Conservation (phyloP, 2,797 vertebrate genomes). For the Macrochelys suwanniensis region DNA sequence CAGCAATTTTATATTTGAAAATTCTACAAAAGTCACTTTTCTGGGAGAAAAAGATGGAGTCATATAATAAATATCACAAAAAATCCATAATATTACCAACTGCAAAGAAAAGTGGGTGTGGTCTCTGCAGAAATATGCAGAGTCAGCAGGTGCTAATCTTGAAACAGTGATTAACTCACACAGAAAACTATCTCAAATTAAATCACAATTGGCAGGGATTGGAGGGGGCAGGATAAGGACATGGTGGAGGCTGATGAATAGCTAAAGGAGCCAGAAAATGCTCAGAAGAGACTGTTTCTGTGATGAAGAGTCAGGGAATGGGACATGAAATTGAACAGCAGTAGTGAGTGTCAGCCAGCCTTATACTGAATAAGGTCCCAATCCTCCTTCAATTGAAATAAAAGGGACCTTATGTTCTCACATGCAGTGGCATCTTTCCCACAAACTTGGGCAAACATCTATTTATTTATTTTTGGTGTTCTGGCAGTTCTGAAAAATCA, state of each 20-base stretch:
- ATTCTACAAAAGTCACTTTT: background rate
- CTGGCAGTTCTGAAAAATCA: background rate
- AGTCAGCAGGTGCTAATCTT: constrained; percentile 1
- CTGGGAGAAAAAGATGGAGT: background rate
- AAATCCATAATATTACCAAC: background rate
- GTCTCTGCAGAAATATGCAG: constrained; percentile 1
- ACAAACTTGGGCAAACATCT: background rate
- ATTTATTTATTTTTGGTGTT: background rate
- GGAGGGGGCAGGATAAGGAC: constrained; percentile 52
- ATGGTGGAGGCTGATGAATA: constrained; percentile 69
- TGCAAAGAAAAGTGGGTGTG: background rate
- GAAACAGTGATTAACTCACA: background rate
- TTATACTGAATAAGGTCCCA: background rate
- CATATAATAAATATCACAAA: background rate
- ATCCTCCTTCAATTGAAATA: background rate
- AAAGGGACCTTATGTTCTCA: background rate
- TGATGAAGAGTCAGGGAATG: constrained; percentile 21
- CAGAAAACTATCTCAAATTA: background rate
- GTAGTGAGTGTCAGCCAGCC: background rate
- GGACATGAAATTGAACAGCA: background rate
- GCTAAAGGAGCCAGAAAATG: constrained; percentile 56
- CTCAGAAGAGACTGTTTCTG: constrained; percentile 50
- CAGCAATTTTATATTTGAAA: background rate
- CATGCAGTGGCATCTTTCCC: background rate
- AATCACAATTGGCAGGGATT: constrained; percentile 41